Percentiles rank a stretch among this genome's conserved stretches.
Conservation (phyloP, 1,140 invertebrate species). For the Platorchestia sp. region DNA sequence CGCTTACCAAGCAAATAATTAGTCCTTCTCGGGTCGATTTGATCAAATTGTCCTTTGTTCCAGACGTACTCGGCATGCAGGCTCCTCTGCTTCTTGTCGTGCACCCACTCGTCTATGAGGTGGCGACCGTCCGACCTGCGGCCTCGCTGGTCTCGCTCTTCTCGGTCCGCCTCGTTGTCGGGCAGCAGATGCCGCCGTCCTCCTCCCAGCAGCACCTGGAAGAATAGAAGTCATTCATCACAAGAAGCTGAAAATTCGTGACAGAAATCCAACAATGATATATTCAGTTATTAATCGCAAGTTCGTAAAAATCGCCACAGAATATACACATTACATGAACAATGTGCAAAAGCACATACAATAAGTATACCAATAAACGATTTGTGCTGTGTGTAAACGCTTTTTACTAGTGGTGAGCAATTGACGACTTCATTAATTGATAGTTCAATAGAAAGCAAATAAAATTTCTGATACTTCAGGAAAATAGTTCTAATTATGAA, state of each 20-base stretch:
- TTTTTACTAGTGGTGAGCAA: too few relatives aligned
- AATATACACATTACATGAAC: neutral
- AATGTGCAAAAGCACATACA: too few relatives aligned
- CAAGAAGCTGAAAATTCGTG: neutral
- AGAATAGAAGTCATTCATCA: neutral
- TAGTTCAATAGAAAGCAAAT: too few relatives aligned
- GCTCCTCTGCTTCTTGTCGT: constrained; percentile 53
- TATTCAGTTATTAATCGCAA: too few relatives aligned
- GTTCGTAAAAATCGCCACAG: too few relatives aligned
- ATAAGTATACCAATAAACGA: too few relatives aligned
- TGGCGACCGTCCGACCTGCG: constrained; percentile 48
- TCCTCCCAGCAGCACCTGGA: constrained; percentile 55
- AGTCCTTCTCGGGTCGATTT: constrained; percentile 56
- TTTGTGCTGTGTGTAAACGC: too few relatives aligned
- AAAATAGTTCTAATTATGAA: too few relatives aligned
- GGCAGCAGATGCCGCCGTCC: constrained; percentile 40
- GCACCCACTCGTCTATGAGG: constrained; percentile 48
- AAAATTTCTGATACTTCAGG: too few relatives aligned
- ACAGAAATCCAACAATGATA: too few relatives aligned
- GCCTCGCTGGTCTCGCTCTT: constrained; percentile 41
- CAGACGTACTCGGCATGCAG: constrained; percentile 45
- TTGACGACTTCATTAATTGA: too few relatives aligned
- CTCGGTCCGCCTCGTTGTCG: constrained; percentile 40
- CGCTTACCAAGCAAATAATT: constrained; percentile 56
- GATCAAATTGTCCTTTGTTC: constrained; percentile 53